These are phyloP conservation scores for Poeciliopsis gracilis DNA, from an alignment of 2,797 vertebrate species.

Conservation along the genomic window DNA sequence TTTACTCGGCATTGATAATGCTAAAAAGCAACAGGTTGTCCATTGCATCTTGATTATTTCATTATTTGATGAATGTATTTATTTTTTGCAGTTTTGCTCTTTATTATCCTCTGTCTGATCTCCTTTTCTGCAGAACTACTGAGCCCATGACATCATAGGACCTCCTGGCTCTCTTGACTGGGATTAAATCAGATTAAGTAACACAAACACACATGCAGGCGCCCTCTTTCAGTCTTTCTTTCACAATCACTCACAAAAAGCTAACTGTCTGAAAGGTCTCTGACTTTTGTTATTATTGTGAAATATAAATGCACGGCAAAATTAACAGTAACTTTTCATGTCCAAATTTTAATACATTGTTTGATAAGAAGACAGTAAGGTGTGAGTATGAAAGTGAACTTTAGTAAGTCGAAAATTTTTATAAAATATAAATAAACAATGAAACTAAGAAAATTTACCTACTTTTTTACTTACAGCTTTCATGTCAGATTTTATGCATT, in stretches of 20 bases:
- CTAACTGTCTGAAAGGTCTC: background rate
- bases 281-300: background rate
- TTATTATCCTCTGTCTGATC: slow-evolving; percentile 35
- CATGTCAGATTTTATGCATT: background rate
- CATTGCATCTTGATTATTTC: slow-evolving; percentile 22
- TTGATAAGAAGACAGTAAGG: background rate
- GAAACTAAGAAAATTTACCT: background rate
- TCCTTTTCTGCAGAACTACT: slow-evolving; percentile 46
- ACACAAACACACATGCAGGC: slow-evolving; percentile 30
- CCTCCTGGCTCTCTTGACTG: slow-evolving; percentile 49
- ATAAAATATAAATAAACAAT: background rate
- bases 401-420: background rate
- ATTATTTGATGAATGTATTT: background rate
- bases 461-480: background rate
- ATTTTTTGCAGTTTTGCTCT: slow-evolving; percentile 9
- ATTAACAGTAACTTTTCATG: background rate
- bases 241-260: background rate
- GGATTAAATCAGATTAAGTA: slow-evolving; percentile 73
- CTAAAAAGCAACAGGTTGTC: background rate
- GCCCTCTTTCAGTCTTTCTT: slow-evolving; percentile 12
- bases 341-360: background rate
- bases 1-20: background rate
- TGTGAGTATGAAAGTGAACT: background rate
- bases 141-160: slow-evolving; percentile 66
- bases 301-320: background rate